Percentiles rank a stretch among this genome's conserved stretches.
phyloP scores from a whole-genome alignment of 2,888 invertebrate genomes.

The Cryptocheilus praepositus region DNA sequence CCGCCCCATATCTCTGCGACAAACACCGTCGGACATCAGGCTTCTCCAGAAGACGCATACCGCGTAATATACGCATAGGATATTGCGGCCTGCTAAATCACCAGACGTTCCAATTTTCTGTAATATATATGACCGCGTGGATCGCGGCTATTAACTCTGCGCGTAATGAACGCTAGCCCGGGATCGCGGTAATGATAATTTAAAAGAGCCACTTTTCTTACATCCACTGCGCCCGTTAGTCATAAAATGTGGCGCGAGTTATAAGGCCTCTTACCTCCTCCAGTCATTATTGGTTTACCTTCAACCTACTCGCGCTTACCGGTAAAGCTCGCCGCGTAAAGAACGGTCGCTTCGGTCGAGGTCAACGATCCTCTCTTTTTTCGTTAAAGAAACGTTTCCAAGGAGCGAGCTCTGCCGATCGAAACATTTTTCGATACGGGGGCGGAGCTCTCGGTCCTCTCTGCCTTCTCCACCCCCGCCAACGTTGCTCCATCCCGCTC shows the following conservation, averaged over 20 bases:
- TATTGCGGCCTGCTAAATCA: too few species aligned
- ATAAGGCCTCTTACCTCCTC: constrained; percentile 24
- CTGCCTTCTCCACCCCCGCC: constrained; percentile 12
- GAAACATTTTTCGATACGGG: constrained; percentile 42
- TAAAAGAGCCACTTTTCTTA: constrained; percentile 33
- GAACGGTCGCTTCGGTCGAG: constrained; percentile 31
- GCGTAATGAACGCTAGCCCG: constrained; percentile 12
- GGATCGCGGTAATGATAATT: constrained; percentile 37
- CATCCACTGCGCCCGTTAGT: constrained; percentile 9
- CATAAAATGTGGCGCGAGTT: constrained; percentile 36
- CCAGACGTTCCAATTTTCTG: too few species aligned
- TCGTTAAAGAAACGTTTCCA: constrained; percentile 27
- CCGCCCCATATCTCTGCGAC: too few species aligned
- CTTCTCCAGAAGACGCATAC: too few species aligned
- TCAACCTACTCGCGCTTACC: constrained; percentile 34
- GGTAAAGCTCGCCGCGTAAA: constrained; percentile 22
- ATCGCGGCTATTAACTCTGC: too few species aligned
- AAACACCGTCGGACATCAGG: too few species aligned
- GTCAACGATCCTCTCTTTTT: constrained; percentile 31
- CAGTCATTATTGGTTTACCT: constrained; percentile 47
- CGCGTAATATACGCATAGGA: too few species aligned
- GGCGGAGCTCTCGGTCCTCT: too few species aligned
- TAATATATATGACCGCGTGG: too few species aligned
- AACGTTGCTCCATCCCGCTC: neutral
- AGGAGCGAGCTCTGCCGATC: constrained; percentile 32